Base-by-base conservation (phyloP, 2,797 vertebrate genomes). In the Avahi laniger region DNA sequence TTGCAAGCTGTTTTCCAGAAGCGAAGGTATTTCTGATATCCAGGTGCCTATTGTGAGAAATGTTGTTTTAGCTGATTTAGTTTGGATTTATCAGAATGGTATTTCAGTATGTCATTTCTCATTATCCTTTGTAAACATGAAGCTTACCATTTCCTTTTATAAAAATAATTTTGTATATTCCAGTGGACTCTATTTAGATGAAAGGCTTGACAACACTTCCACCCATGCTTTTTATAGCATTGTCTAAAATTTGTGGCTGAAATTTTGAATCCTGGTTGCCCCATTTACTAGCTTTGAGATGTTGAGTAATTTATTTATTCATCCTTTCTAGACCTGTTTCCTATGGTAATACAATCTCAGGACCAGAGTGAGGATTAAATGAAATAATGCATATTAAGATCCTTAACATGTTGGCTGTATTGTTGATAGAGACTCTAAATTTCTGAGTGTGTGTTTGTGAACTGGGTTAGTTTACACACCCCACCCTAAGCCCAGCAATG, bases 71-170 rank as follows among this genome's bases (percentile, higher is more conserved):
- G 72, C 35, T n/a, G 72, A 87, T 91, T 86, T 87, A 10, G 14
- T 91, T 81, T 48, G 38, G 57, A 33, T 85, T 96, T 92, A 89
- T 97, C 96, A 91, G 93, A 26, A 80, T 80, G 97, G 84, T 95
- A 94, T 97, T 96, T 96, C 78, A 67, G 91, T 75, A 41, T 95
- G 93, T 93, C 48, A 92, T 93, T 96, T 97, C 93, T 96, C 90
- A 80, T 96, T 93, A 78, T 65, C n/a, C 86, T 96, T 61, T 72
- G 46, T 95, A 94, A 97, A 96, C 95, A 96, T 0, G 5, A 63
- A 67, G 73, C 35, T 83, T 46, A 91, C 87, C 96, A 20, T 72
- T 97, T 94, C 96, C 95, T 97, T 89, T 86, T 79, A 33, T 91
- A 91, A 97, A 96, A 96, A 97, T 94, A 95, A 86, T 87, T 92